These are phyloP conservation scores for Pseudorhiza aurosa DNA, from an alignment of 30 jellyfish, hydroid and myxozoan species.

Conservation along the genomic window DNA sequence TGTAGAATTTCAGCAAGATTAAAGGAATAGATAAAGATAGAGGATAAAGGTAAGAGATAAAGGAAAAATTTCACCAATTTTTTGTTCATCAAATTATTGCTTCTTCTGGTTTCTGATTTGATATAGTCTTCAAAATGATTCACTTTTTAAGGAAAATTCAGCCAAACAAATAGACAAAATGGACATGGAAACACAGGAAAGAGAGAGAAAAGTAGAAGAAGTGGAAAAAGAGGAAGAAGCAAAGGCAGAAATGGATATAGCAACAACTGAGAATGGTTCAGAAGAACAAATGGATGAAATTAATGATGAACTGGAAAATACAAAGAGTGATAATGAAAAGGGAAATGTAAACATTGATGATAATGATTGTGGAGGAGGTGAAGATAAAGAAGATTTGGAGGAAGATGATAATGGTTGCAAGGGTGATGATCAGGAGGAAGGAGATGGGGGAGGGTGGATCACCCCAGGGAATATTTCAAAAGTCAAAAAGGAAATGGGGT, in stretches of 20 bases:
- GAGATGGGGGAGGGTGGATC: conserved; percentile 89
- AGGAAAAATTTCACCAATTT: too few species aligned
- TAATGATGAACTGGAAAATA: conserved; percentile 16
- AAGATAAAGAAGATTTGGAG: neutral
- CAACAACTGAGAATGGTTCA: neutral
- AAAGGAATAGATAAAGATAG: too few species aligned
- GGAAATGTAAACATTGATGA: neutral
- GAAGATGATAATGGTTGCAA: conserved; percentile 5
- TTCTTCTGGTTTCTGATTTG: too few species aligned
- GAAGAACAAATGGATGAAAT: neutral
- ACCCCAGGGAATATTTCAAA: conserved; percentile 83
- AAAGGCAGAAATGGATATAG: neutral
- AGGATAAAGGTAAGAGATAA: too few species aligned
- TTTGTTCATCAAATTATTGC: too few species aligned
- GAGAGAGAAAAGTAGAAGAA: too few species aligned
- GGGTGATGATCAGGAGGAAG: conserved; percentile 55
- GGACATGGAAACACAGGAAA: too few species aligned
- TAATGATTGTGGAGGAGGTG: neutral
- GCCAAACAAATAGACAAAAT: too few species aligned
- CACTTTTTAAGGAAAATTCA: too few species aligned
- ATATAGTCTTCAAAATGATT: too few species aligned
- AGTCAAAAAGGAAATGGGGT: conserved; percentile 82
- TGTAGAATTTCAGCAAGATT: too few species aligned
- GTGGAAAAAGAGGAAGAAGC: neutral
- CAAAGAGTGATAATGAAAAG: conserved; percentile 21